Evolutionary conservation across 2,113 vertebrate species (phyloP).

Genomic region (Porphyrio hochstetteri): DNA sequence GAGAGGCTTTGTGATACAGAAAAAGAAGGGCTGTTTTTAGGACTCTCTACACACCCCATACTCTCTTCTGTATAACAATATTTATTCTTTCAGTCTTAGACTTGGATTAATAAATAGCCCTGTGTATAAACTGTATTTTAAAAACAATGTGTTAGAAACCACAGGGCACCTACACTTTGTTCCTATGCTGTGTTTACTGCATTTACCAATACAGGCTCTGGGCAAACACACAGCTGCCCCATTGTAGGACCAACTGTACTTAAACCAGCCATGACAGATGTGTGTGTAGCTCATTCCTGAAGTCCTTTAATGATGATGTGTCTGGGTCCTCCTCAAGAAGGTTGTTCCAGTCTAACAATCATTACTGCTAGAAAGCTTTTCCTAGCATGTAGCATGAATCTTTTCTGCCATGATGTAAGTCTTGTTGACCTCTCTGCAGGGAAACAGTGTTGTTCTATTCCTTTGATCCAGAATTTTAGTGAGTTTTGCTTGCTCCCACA

Average conservation of each 20-base stretch:
- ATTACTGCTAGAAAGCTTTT: neutral
- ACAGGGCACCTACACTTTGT: neutral
- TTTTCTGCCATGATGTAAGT: neutral
- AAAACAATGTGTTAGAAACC: neutral
- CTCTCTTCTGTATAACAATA: neutral
- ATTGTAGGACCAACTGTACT: neutral
- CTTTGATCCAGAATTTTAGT: neutral
- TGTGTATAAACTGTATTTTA: neutral
- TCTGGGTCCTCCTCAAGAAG: neutral
- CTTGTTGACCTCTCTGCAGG: neutral
- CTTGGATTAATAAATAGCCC: neutral
- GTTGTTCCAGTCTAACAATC: neutral
- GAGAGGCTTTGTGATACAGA: neutral
- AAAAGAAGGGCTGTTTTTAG: neutral
- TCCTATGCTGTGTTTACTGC: neutral
- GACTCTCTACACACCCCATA: neutral
- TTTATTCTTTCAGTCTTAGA: neutral
- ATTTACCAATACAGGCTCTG: neutral
- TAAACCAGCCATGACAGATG: neutral
- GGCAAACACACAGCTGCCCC: fast-evolving
- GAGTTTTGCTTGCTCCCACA: neutral
- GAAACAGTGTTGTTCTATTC: neutral
- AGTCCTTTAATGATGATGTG: neutral
- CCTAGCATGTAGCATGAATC: too few relatives aligned
- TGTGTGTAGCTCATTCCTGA: neutral